Base-by-base conservation (phyloP, 2,113 vertebrate species). In the Sigmodon hispidus region DNA sequence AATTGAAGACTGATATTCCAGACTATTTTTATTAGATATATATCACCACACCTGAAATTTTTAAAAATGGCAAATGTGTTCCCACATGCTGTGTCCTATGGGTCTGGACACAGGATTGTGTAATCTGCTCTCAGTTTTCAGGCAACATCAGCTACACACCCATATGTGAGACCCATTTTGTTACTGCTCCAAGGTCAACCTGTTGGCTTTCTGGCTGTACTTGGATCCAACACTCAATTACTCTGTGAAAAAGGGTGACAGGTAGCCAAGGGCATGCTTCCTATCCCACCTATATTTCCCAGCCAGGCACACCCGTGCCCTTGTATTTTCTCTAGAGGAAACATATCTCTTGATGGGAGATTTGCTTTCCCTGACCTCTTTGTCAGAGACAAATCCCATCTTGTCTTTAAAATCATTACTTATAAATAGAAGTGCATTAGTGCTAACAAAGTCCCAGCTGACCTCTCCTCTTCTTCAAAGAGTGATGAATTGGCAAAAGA, bases 401-500 rank as follows among this genome's bases (percentile, higher is more conserved):
- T 94, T 90, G 31, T 85, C 34, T 70, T 84, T 24, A 93, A 94
- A 67, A 36, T 75, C n/a, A 72, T 85, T 81, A 11, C 70, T 94
- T 92, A 63, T 16, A 87, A 77, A 79, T 16, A 77, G n/a, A 80
- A 77, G 85, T 83, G 16, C 90, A 87, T 96, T 89, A 40, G 86
- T 31, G 4, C 50, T 57, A 72, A 67, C 90, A 4, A 29, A 79
- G 59, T 34, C 65, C 90, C 88, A 88, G 87, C 90, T 94, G 94
- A 34, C 36, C 63, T 17, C 90, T 92, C 85, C 61, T 73, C 52
- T 92, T 95, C 83, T 76, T 65, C 0, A 1, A 12, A 26, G 70
- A 88, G 59, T 88, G 88, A 96, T 61, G 8, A 89, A 90, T 7
- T 81, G 84, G 88, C 80, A 50, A 69, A 77, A 86, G 79, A 80